phyloP scores from a whole-genome alignment of 2,113 vertebrate species.

The Nicator chloris region DNA sequence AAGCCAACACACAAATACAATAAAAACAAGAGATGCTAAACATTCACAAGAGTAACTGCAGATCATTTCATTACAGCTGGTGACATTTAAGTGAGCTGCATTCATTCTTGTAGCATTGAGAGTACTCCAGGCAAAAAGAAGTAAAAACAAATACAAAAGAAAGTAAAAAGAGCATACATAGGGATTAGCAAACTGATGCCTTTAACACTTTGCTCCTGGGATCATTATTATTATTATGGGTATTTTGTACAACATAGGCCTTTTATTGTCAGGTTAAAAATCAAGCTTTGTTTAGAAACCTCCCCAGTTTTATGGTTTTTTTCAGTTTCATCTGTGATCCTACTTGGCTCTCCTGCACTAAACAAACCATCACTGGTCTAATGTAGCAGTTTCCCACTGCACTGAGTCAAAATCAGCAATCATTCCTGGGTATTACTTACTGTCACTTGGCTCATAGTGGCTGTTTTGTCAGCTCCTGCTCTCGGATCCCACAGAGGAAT shows the following conservation, averaged over 20 bases:
- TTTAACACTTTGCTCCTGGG: neutral
- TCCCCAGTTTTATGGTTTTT: neutral
- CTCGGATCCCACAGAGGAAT: constrained; percentile 10
- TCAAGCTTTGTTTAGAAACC: neutral
- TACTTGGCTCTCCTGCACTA: neutral
- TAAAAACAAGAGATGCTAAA: neutral
- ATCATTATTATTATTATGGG: neutral
- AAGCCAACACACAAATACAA: neutral
- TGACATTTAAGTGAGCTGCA: neutral
- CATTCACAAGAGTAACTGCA: neutral
- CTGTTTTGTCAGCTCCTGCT: constrained; percentile 1
- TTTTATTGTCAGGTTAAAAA: constrained; percentile 1
- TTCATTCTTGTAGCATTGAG: neutral
- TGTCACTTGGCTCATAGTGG: constrained; percentile 48
- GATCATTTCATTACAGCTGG: neutral
- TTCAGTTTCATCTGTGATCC: neutral
- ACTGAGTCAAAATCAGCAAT: neutral
- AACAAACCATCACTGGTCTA: neutral
- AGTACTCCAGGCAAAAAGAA: neutral
- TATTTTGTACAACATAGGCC: neutral
- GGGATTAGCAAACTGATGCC: neutral
- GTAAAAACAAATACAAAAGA: neutral
- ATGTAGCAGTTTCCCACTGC: neutral
- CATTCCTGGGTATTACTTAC: constrained; percentile 57
- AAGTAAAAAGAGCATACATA: neutral